These are phyloP conservation scores for Euphonia xanthogaster DNA, from an alignment of 2,797 vertebrate genomes.

Conservation along the genomic window DNA sequence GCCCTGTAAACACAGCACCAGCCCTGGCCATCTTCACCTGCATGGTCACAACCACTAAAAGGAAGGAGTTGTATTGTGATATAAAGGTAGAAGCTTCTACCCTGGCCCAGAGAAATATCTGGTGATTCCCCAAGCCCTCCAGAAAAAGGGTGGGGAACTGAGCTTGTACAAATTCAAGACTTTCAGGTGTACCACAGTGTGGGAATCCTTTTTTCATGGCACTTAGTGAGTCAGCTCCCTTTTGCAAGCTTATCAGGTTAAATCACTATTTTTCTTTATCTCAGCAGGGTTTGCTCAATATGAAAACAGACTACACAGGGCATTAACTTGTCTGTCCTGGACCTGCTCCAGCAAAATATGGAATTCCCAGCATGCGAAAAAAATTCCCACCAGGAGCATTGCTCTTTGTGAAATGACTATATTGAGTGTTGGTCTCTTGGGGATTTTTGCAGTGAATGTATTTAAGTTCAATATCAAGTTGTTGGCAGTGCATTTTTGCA, in stretches of 20 bases:
- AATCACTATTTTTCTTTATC: conserved; percentile 37
- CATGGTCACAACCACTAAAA: background rate
- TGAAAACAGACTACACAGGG: conserved; percentile 37
- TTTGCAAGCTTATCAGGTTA: conserved; percentile 52
- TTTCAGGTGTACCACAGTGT: conserved; percentile 8
- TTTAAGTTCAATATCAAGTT: background rate
- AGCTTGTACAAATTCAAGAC: background rate
- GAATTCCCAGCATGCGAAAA: background rate
- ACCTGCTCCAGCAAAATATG: conserved; percentile 21
- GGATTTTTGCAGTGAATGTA: background rate
- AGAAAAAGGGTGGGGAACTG: background rate
- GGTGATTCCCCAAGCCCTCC: background rate
- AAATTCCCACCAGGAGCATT: background rate
- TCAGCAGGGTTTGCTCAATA: conserved; percentile 51
- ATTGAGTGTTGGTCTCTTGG: background rate
- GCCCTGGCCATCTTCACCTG: background rate
- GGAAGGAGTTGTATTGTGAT: background rate
- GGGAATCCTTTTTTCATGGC: conserved; percentile 30
- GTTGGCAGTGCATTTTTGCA: background rate
- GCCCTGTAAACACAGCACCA: background rate
- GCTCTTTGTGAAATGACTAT: background rate
- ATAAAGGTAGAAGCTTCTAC: background rate
- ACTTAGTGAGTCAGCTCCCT: conserved; percentile 28
- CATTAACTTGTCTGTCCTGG: conserved; percentile 8
- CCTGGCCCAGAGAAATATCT: background rate